Base-by-base conservation (phyloP, 2,113 vertebrate genomes). In the Lipophrys pholis region DNA sequence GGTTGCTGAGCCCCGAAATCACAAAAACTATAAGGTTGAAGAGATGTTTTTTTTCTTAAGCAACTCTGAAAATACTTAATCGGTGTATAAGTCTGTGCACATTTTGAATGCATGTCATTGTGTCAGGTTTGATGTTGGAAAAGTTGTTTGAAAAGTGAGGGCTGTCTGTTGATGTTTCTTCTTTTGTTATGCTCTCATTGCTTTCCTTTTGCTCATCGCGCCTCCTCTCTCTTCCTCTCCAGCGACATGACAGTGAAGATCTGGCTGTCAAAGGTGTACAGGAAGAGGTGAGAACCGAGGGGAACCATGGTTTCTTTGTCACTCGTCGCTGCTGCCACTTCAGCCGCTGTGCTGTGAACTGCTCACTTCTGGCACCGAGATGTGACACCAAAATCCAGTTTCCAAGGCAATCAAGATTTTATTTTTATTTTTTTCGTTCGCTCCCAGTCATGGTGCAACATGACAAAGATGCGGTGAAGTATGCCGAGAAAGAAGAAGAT, bases 211-310 rank as follows among this genome's bases (percentile, higher is more conserved):
- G 41, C 61, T 73, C 69, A 40, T 55, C 51, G 21, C 41, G 43
- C 46, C 56, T 75, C 75, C 62, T 87, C 67, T 73, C 38, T 65
- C 53, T 80, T 6, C 62, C 52, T 83, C 76, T 86, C 42, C 76
- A 98, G 97, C 1, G 96, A 99, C 94, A 93, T 94, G 93, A 96
- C 94, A 5, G 97, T 98, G 93, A 99, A 98, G 95, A 93, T 98
- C 88, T 98, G 97, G 97, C 74, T 82, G 66, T 88, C 88, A 46
- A 94, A 93, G 88, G 86, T 91, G 81, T 91, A 88, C 76, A 94
- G 86, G 87, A 93, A 90, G 84, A 94, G 91, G 87, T 94, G 93
- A 94, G 74, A 50, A 53, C 41, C 7, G 60, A 67, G 65, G 21
- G 41, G 12, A 45, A 53, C 16, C 11, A 17, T 6, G 51, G 35